Evolutionary conservation across 2,113 vertebrate species (phyloP).

Genomic region (Barbus barbus): DNA sequence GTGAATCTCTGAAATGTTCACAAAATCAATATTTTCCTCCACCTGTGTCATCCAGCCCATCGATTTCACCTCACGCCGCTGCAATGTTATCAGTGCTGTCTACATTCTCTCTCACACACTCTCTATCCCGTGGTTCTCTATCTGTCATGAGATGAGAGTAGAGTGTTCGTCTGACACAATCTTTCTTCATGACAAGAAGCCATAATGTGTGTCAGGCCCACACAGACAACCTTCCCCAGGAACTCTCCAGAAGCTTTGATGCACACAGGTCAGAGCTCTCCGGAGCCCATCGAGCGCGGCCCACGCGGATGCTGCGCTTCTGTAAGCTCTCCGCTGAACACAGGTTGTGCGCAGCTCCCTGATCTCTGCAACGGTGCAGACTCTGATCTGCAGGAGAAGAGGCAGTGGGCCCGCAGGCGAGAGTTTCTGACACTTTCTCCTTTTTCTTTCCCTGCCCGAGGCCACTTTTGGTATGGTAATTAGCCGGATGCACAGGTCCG

Average conservation of each 20-base stretch:
- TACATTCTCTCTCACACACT: neutral
- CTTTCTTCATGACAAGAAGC: conserved; percentile 44
- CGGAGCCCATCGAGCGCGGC: conserved; percentile 49
- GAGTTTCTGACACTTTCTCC: conserved; percentile 10
- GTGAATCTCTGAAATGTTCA: neutral
- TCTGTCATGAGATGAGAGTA: conserved; percentile 31
- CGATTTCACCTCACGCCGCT: conserved; percentile 14
- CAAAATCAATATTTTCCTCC: conserved; percentile 9
- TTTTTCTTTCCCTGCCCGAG: no score
- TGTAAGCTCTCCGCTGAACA: conserved; percentile 45
- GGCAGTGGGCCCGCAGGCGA: neutral
- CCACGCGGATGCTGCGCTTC: conserved; percentile 44
- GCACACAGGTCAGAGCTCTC: conserved; percentile 52
- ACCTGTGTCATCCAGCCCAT: conserved; percentile 8
- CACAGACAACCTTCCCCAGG: conserved; percentile 27
- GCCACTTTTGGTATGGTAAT: conserved; percentile 13
- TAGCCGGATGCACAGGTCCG: neutral
- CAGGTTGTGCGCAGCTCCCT: conserved; percentile 51
- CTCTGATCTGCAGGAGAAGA: conserved; percentile 41
- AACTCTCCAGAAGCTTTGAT: conserved; percentile 52
- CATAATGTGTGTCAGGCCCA: conserved; percentile 43
- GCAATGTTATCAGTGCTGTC: neutral
- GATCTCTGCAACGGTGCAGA: conserved; percentile 40
- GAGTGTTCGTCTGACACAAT: conserved; percentile 20
- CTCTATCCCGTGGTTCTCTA: conserved; percentile 4